phyloP scores from a whole-genome alignment of 2,797 vertebrate species.

The Trichosurus vulpecula region DNA sequence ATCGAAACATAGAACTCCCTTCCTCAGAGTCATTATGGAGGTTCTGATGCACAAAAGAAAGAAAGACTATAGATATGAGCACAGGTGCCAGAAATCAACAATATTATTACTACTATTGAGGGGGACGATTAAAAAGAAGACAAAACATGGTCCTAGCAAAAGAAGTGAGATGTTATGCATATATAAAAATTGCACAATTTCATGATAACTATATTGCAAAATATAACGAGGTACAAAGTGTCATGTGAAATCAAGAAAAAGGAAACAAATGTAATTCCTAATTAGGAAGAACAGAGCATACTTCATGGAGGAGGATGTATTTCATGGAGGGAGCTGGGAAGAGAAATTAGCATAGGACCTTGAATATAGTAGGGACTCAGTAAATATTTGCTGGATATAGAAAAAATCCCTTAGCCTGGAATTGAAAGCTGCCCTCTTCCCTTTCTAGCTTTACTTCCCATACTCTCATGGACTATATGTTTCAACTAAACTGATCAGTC shows the following conservation, averaged over 20 bases:
- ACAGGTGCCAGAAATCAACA: background rate
- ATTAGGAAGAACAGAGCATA: background rate
- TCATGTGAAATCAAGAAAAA: background rate
- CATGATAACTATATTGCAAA: background rate
- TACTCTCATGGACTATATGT: background rate
- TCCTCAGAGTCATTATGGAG: slow-evolving; percentile 76
- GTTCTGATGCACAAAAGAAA: slow-evolving; percentile 60
- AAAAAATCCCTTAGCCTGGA: background rate
- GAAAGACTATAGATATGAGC: background rate
- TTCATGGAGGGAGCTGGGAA: background rate
- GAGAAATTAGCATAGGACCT: background rate
- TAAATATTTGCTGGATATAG: background rate
- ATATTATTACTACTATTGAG: background rate
- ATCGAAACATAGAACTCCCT: slow-evolving; percentile 82
- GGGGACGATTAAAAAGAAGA: background rate
- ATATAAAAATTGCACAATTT: background rate
- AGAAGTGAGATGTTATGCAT: background rate
- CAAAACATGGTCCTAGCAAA: background rate
- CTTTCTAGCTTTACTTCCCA: too few relatives aligned
- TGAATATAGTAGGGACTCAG: background rate
- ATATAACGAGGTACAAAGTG: background rate
- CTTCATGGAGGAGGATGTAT: background rate
- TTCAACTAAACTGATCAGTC: background rate
- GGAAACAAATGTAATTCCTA: background rate
- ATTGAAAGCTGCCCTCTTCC: background rate